These are phyloP conservation scores for Dromius quadrimaculatus DNA, from an alignment of 2,888 invertebrate species.

Conservation along the genomic window DNA sequence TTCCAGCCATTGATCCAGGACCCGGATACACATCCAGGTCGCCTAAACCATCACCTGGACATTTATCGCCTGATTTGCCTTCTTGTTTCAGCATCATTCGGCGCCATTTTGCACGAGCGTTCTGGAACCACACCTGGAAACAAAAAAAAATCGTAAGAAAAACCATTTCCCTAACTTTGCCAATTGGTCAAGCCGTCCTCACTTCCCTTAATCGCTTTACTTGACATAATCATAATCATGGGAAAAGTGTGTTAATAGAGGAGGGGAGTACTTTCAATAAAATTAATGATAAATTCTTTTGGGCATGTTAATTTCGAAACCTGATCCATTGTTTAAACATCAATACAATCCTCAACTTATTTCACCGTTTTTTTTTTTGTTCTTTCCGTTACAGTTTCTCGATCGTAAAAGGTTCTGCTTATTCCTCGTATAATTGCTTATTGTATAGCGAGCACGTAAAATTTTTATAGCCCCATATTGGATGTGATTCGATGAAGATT, in stretches of 20 bases:
- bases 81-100: constrained; percentile 88
- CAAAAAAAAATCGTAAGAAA: constrained; percentile 62
- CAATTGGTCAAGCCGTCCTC: too few relatives aligned
- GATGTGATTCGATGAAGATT: constrained; percentile 23
- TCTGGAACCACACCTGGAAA: constrained; percentile 95
- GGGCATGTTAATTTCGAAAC: background rate
- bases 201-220: too few relatives aligned
- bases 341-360: constrained; percentile 7
- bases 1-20: constrained; percentile 73
- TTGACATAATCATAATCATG: too few relatives aligned
- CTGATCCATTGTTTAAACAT: constrained; percentile 15
- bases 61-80: constrained; percentile 78
- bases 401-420: constrained; percentile 13
- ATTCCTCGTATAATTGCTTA: constrained; percentile 15
- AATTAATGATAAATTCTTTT: too few relatives aligned
- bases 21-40: constrained; percentile 74
- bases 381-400: constrained; percentile 1
- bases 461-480: constrained; percentile 8
- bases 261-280: too few relatives aligned
- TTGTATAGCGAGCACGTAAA: background rate
- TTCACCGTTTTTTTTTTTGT: background rate
- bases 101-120: constrained; percentile 93
- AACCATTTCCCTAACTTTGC: too few relatives aligned
- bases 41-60: constrained; percentile 73
- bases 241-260: too few relatives aligned